Evolutionary conservation across 2,888 invertebrate species (phyloP).

Genomic region (Eupithecia insigniata): DNA sequence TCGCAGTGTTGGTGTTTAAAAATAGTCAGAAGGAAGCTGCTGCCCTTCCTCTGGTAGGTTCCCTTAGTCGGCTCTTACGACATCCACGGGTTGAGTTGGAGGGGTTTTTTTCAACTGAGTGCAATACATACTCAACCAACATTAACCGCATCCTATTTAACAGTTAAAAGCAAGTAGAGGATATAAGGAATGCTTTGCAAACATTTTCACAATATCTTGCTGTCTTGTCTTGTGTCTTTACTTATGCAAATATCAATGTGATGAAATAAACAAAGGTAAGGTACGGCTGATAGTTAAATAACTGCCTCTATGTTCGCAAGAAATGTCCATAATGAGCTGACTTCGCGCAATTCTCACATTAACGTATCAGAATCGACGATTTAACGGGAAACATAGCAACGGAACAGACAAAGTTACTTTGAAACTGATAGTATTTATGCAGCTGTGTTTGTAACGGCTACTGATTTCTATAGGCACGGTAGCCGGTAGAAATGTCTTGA

Average conservation of each 20-base stretch:
- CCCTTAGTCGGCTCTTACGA: too few relatives aligned
- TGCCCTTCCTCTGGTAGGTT: too few relatives aligned
- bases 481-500: constrained; percentile 2
- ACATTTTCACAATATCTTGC: constrained; percentile 11
- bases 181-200: constrained; percentile 29
- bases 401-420: constrained; percentile 22
- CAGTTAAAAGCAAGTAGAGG: constrained; percentile 26
- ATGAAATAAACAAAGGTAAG: constrained; percentile 26
- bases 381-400: constrained; percentile 37
- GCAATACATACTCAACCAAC: constrained; percentile 15
- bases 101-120: too few relatives aligned
- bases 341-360: constrained; percentile 47
- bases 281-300: constrained; percentile 36
- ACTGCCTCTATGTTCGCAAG: constrained; percentile 39
- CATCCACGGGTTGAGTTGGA: too few relatives aligned
- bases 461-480: constrained; percentile 15
- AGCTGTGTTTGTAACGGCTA: constrained; percentile 19
- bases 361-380: constrained; percentile 40
- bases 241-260: constrained; percentile 31
- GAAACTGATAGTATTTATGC: constrained; percentile 22
- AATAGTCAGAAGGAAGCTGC: too few relatives aligned
- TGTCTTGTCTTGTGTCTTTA: constrained; percentile 12
- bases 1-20: too few relatives aligned
- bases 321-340: constrained; percentile 43
- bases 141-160: constrained; percentile 20